These are phyloP conservation scores for Synergus umbraculus DNA, from an alignment of 2,888 invertebrate genomes.

Conservation along the genomic window DNA sequence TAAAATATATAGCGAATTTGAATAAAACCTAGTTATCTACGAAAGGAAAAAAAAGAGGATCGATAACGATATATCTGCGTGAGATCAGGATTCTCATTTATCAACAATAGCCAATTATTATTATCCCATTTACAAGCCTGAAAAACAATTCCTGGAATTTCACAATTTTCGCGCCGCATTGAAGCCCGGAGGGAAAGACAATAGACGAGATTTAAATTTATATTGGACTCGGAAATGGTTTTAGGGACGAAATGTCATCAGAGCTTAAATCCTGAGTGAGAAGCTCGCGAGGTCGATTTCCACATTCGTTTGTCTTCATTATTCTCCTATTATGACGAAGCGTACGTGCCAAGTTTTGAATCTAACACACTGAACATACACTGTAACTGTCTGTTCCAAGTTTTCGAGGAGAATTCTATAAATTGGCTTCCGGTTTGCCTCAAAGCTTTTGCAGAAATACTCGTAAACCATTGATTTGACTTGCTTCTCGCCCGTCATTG, in stretches of 20 bases:
- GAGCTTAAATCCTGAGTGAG: constrained; percentile 7
- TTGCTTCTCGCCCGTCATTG: constrained; percentile 1
- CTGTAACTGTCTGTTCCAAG: constrained; percentile 8
- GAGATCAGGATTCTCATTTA: not conserved
- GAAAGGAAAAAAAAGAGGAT: not conserved
- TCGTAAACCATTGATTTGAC: constrained; percentile 11
- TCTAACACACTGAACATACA: constrained; percentile 20
- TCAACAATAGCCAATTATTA: constrained; percentile 13
- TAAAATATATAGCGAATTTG: not conserved
- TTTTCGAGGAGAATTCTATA: constrained; percentile 17
- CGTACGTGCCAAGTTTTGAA: constrained; percentile 51
- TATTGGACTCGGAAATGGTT: constrained; percentile 29
- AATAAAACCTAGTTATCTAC: not conserved
- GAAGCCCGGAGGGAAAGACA: not conserved
- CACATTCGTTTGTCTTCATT: constrained; percentile 56
- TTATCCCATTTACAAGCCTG: constrained; percentile 8
- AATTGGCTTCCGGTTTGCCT: constrained; percentile 25
- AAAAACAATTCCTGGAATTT: not conserved
- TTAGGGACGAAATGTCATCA: not conserved
- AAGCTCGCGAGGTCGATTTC: constrained; percentile 42
- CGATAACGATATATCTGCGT: not conserved
- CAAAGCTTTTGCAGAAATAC: constrained; percentile 20
- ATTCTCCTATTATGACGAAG: constrained; percentile 55
- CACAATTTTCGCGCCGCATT: not conserved
- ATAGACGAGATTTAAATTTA: constrained; percentile 33